Evolutionary conservation across 2,888 invertebrate species (phyloP).

Genomic region (Romanomermis culicivorax): DNA sequence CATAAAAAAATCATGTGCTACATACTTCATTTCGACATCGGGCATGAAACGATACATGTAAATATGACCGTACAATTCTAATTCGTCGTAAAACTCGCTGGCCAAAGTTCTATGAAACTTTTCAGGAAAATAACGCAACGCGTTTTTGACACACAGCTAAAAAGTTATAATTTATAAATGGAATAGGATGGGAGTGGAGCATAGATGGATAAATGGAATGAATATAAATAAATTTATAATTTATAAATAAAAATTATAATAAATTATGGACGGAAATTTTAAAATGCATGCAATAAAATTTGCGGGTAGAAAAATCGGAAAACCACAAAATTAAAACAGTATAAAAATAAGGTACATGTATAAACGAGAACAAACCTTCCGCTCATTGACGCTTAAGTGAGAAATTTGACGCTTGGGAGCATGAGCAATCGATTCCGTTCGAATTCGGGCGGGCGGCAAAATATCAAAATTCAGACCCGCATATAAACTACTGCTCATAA

Average conservation of each 20-base stretch:
- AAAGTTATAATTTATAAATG: conserved; percentile 11
- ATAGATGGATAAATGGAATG: neutral
- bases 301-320: no score
- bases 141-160: conserved; percentile 38
- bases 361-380: neutral
- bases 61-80: conserved; percentile 39
- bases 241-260: no score
- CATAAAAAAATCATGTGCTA: neutral
- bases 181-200: neutral
- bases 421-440: no score
- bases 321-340: no score
- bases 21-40: neutral
- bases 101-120: conserved; percentile 33
- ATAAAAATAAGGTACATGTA: no score
- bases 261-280: no score
- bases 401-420: conserved; percentile 5
- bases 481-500: no score
- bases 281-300: neutral
- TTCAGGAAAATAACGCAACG: conserved; percentile 39
- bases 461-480: no score
- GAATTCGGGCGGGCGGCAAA: no score
- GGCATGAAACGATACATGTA: conserved; percentile 41
- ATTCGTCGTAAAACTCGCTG: conserved; percentile 38
- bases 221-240: no score
- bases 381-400: neutral